Conservation (phyloP, 2,797 vertebrate species). For the Meda fulgida region DNA sequence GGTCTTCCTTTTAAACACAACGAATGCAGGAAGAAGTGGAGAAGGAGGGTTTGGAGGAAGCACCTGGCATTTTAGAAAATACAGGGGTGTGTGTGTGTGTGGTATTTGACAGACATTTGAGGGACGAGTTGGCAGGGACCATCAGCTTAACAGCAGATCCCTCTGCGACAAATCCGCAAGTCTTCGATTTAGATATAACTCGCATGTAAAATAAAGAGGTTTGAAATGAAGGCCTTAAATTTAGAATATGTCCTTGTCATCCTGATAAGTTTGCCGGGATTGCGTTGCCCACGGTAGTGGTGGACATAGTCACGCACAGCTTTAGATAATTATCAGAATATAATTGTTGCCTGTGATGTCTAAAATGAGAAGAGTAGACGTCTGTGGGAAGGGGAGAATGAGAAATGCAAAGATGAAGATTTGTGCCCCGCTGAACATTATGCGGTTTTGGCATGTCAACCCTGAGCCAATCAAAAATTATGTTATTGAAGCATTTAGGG, state of each 20-base stretch:
- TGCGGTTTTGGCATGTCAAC: not conserved
- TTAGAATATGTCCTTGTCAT: slow-evolving; percentile 16
- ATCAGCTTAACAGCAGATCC: slow-evolving; percentile 32
- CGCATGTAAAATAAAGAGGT: slow-evolving; percentile 27
- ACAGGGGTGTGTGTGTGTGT: slow-evolving; percentile 12
- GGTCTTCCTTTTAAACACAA: slow-evolving; percentile 55
- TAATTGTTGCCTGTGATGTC: slow-evolving; percentile 19
- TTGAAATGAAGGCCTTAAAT: slow-evolving; percentile 10
- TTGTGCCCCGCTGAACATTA: slow-evolving; percentile 29
- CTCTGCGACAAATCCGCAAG: slow-evolving; percentile 28
- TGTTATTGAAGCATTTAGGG: slow-evolving; percentile 19
- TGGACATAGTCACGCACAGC: not conserved
- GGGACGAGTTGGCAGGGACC: slow-evolving; percentile 22
- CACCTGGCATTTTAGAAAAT: slow-evolving; percentile 42
- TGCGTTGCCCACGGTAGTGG: slow-evolving; percentile 2
- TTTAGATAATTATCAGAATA: slow-evolving; percentile 22
- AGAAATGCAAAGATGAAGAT: slow-evolving; percentile 34
- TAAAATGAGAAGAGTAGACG: slow-evolving; percentile 22
- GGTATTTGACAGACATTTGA: slow-evolving; percentile 50
- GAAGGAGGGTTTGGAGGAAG: slow-evolving; percentile 27
- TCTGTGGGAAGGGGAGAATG: slow-evolving; percentile 10
- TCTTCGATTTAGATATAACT: not conserved
- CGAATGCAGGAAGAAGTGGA: slow-evolving; percentile 32
- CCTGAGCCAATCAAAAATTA: slow-evolving; percentile 3
- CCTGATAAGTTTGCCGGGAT: slow-evolving; percentile 2